These are phyloP conservation scores for Diaphora mendica DNA, from an alignment of 2,888 invertebrate species.

Conservation along the genomic window DNA sequence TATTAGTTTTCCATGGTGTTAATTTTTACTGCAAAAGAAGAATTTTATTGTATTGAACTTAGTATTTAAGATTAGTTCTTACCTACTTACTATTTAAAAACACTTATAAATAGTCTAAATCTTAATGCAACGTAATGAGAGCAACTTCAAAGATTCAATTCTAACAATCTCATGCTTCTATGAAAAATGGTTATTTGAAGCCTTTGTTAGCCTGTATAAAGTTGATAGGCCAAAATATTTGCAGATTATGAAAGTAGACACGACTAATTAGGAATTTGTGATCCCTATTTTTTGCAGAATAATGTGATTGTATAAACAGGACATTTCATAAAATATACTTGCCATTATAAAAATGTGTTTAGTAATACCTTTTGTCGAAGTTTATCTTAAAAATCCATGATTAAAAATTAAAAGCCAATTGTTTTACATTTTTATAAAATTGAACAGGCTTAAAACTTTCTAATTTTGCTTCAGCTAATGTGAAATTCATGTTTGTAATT, in stretches of 20 bases:
- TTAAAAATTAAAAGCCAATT: no score
- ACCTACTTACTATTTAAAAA: neutral
- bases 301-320: neutral
- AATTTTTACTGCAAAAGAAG: slow-evolving; percentile 14
- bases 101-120: neutral
- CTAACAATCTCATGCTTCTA: neutral
- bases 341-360: no score
- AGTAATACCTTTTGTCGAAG: no score
- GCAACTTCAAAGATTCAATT: no score
- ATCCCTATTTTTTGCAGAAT: neutral
- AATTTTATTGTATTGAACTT: slow-evolving; percentile 6
- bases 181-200: neutral
- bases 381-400: no score
- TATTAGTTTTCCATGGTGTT: slow-evolving; percentile 22
- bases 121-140: no score
- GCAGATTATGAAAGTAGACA: neutral
- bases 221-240: neutral
- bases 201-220: neutral
- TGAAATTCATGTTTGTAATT: neutral
- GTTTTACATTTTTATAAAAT: no score
- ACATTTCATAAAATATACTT: no score
- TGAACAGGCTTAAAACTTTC: no score
- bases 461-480: neutral
- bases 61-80: neutral
- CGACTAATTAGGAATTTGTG: neutral